phyloP scores from a whole-genome alignment of 2,797 vertebrate species.

The Garrulus glandarius region DNA sequence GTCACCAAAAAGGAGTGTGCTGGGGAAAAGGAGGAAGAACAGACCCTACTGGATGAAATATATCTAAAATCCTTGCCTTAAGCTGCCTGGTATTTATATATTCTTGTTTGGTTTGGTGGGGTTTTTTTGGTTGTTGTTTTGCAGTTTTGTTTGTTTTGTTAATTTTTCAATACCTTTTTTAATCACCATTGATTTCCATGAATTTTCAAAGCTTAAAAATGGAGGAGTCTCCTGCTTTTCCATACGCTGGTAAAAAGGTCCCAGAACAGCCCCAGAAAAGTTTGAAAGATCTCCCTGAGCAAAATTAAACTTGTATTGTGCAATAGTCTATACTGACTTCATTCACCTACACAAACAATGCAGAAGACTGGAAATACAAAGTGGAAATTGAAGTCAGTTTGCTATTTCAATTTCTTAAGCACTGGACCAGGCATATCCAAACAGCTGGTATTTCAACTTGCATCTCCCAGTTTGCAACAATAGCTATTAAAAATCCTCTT shows the following conservation, averaged over 20 bases:
- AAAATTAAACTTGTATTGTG: background rate
- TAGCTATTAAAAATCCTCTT: background rate
- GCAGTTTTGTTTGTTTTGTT: background rate
- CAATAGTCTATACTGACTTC: background rate
- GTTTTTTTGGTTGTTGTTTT: background rate
- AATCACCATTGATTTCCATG: background rate
- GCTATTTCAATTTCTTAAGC: background rate
- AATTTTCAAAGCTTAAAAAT: background rate
- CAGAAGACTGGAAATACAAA: background rate
- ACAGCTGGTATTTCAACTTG: background rate
- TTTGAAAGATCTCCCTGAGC: background rate
- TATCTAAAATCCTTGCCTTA: background rate
- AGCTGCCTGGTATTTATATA: background rate
- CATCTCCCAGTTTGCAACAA: background rate
- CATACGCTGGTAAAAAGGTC: background rate
- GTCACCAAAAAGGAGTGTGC: background rate
- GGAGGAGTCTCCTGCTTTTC: background rate
- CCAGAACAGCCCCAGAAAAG: background rate
- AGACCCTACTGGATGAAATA: background rate
- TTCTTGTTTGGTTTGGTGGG: background rate
- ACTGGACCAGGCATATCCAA: background rate
- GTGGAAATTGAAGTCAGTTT: background rate
- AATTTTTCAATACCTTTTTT: background rate
- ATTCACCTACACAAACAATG: background rate
- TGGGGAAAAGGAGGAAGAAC: background rate